A percentile compares a stretch with the other conserved stretches of the same genome.
Evolutionary conservation across 2,797 vertebrate species (phyloP).

Genomic region (Syngnathus acus): DNA sequence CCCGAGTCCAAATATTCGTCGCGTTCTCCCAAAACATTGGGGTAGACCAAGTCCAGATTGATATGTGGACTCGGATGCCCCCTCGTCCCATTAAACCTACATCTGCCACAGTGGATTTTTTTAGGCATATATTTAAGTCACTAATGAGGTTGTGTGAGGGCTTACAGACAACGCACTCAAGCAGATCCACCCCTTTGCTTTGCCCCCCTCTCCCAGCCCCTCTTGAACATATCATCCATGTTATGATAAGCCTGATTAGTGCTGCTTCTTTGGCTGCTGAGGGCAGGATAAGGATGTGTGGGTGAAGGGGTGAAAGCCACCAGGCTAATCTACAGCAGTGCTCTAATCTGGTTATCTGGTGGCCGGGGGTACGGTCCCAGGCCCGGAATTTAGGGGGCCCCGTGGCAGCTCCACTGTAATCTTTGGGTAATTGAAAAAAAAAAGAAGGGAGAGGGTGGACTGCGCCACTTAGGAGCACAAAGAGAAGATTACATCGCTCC

Average conservation of each 20-base stretch:
- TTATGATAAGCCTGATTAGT: constrained; percentile 73
- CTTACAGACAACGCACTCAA: constrained; percentile 30
- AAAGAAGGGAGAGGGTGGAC: constrained; percentile 32
- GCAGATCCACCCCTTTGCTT: constrained; percentile 11
- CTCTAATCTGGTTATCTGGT: constrained; percentile 74
- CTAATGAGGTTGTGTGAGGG: constrained; percentile 63
- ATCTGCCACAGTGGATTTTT: constrained; percentile 40
- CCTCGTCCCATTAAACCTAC: constrained; percentile 54
- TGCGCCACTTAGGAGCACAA: constrained; percentile 76
- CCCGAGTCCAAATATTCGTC: background rate
- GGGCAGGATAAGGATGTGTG: constrained; percentile 65
- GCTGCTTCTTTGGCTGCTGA: constrained; percentile 66
- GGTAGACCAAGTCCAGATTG: background rate
- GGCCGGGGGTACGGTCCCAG: constrained; percentile 53
- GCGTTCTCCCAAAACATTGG: background rate
- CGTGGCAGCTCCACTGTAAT: constrained; percentile 72
- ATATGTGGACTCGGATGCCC: background rate
- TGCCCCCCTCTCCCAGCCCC: constrained; percentile 18
- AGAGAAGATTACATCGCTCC: constrained; percentile 80
- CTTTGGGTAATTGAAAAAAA: constrained; percentile 80
- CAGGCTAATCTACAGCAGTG: constrained; percentile 65
- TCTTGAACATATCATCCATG: constrained; percentile 62
- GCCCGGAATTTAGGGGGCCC: constrained; percentile 46
- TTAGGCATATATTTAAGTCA: constrained; percentile 47
- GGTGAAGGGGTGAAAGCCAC: constrained; percentile 61